Percentiles rank a stretch among this genome's conserved stretches.
Evolutionary conservation across 1,140 invertebrate species (phyloP).

Genomic region (Trinorchestia longiramus): DNA sequence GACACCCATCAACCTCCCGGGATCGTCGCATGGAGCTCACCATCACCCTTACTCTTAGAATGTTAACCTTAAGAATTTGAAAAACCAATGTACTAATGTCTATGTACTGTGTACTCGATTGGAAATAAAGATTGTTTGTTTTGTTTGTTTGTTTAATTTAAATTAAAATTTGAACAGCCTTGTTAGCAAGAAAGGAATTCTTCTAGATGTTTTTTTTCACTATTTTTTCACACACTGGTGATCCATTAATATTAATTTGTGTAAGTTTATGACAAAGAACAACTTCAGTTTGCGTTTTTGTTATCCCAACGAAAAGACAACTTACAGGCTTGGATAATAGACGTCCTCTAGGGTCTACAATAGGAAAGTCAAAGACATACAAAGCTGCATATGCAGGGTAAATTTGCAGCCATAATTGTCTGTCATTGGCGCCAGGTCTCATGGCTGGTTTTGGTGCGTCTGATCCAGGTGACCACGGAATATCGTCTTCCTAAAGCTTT

Average conservation of each 20-base stretch:
- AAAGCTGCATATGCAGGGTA: neutral
- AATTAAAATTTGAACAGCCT: neutral
- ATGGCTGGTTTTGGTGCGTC: neutral
- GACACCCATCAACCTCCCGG: no score
- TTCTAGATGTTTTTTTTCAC: neutral
- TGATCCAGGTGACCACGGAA: neutral
- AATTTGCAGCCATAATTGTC: neutral
- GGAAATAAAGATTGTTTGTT: no score
- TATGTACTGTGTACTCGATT: no score
- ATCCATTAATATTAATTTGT: neutral
- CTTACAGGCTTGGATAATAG: neutral
- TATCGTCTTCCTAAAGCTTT: neutral
- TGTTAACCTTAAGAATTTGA: no score
- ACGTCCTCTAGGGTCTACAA: neutral
- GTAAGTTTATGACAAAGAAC: neutral
- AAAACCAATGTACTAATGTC: no score
- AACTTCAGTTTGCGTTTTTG: neutral
- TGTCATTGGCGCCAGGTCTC: neutral
- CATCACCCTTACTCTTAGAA: no score
- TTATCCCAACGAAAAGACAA: conserved; percentile 4
- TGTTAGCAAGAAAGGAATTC: neutral
- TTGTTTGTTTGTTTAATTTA: no score
- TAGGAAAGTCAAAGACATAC: neutral
- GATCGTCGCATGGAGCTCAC: no score
- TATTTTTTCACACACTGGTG: neutral